Evolutionary conservation across 2,797 vertebrate genomes (phyloP).

Genomic region (Percopsis omiscomaycus): DNA sequence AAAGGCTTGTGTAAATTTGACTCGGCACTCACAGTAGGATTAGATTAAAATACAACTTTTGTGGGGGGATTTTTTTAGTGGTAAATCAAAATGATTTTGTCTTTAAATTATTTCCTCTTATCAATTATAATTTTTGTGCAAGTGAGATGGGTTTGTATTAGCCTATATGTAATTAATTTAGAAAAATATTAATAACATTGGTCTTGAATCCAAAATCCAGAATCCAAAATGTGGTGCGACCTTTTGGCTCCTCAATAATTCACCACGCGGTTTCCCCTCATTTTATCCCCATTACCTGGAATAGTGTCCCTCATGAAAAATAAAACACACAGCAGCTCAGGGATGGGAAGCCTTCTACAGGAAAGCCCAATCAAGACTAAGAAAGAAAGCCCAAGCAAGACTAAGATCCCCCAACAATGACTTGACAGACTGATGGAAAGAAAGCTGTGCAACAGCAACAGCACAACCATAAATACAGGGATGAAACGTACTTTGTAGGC

Average conservation of each 20-base stretch:
- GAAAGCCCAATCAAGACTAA: not conserved
- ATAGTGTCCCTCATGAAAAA: constrained; percentile 49
- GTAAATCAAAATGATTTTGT: no score
- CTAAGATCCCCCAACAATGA: not conserved
- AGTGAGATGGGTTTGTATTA: no score
- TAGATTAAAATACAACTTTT: constrained; percentile 19
- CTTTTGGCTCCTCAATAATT: constrained; percentile 48
- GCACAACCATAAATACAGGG: no score
- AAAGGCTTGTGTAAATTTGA: constrained; percentile 54
- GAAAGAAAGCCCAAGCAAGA: not conserved
- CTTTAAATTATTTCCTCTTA: no score
- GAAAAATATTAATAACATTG: no score
- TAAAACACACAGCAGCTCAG: constrained; percentile 18
- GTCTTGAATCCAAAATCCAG: no score
- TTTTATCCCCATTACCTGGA: constrained; percentile 42
- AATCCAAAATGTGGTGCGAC: constrained; percentile 8
- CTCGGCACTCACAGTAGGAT: constrained; percentile 41
- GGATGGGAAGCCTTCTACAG: constrained; percentile 9
- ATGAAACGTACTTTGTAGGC: no score
- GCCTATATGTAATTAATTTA: no score
- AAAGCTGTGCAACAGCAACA: no score
- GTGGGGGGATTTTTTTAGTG: no score
- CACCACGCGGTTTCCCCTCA: constrained; percentile 19
- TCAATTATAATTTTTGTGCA: no score
- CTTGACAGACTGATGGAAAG: no score